Evolutionary conservation across 1,140 invertebrate species (phyloP), one percentile per base, ranked within the genome.

Genomic region (Drosophila nigromelanica): DNA sequence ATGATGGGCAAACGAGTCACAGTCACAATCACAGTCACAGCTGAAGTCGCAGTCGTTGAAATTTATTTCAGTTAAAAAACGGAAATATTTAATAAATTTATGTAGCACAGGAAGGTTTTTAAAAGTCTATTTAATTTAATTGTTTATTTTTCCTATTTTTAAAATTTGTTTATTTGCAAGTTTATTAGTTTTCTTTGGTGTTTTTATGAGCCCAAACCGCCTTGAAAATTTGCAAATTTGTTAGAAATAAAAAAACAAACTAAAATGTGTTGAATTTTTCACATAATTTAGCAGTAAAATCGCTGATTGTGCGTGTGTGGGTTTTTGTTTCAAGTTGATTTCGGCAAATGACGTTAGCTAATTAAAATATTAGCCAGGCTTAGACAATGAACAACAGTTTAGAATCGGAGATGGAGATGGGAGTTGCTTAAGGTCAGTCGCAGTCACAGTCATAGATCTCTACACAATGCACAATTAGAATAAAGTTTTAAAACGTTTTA

Each of bases 171-270:
- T 43, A 48, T 66, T 72, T 10, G 37, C 45, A 33, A 47, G 45
- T 69, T 76, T 70, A 24, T 68, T 47, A 48, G 64, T 55, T 69
- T 61, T 45, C 56, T 21, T 52, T 27, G 48, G 10, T 5, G 10
- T 35, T 59, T 79, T 62, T 68, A 75, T 52, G 55, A 52, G 35
- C 72, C 4, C 48, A 42, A 61, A 59, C 51, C 51, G 71, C 82
- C 81, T 82, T 86, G 81, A 86, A 63, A 52, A 69, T 78, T 66
- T 86, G 81, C 81, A 76, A 87, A 86, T 81, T 86, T 59, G 30
- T 18, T 54, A 45, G 33, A 56, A 1, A 70, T 39, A 59, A 58
- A n/a, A 47, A 18, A n/a, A 52, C 10, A 40, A 58, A 12, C 15
- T 35, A 24, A 12, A 45, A 54, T 48, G 50, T 42, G 33, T 39